A percentile compares a stretch with the other conserved stretches of the same genome.
Evolutionary conservation across 2,113 vertebrate species (phyloP).

Genomic region (Pyrgilauda ruficollis): DNA sequence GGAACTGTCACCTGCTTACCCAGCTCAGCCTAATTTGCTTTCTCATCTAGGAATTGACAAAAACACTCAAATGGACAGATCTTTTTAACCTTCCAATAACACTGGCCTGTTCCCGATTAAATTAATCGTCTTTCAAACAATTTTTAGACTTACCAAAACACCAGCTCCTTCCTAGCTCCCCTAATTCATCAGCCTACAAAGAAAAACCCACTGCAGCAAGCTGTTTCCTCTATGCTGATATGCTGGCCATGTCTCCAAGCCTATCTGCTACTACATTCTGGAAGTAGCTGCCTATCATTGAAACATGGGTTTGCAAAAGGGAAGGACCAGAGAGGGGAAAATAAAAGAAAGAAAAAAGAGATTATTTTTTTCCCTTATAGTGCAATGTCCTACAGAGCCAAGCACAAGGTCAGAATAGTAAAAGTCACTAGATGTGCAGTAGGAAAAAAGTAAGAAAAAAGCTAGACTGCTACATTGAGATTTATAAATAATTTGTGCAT

Average conservation of each 20-base stretch:
- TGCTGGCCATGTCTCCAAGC: not conserved
- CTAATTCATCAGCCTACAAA: not conserved
- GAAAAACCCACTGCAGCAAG: rapidly evolving
- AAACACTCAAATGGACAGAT: not conserved
- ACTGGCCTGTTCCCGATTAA: not conserved
- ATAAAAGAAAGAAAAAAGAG: not conserved
- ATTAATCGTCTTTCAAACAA: not conserved
- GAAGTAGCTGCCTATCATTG: not conserved
- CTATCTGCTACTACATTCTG: not conserved
- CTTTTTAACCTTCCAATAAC: not conserved
- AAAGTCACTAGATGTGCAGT: not conserved
- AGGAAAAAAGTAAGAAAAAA: not conserved
- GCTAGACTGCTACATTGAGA: not conserved
- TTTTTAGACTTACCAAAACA: not conserved
- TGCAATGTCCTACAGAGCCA: not conserved
- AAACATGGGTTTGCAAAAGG: not conserved
- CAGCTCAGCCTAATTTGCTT: not conserved
- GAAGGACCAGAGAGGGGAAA: not conserved
- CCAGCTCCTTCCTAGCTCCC: not conserved
- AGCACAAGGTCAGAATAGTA: not conserved
- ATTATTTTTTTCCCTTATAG: not conserved
- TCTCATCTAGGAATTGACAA: not conserved
- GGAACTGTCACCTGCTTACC: not conserved
- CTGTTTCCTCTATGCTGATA: not conserved
- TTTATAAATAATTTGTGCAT: not conserved